phyloP scores from a whole-genome alignment of 2,113 vertebrate species.

The Cebidichthys violaceus region DNA sequence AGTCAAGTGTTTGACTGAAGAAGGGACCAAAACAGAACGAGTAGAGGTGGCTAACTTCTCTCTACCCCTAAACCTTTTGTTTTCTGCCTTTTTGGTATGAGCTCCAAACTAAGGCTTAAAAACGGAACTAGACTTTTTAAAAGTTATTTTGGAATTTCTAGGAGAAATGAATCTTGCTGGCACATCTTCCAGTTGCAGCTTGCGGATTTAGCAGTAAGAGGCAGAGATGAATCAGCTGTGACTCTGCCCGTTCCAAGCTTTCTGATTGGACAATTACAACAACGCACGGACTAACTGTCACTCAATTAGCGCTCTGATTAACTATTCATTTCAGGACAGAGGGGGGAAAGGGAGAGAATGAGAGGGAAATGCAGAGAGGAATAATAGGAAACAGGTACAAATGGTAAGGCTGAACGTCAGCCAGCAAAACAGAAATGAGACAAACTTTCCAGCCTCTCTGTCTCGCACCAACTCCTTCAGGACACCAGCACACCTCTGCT shows the following conservation, averaged over 20 bases:
- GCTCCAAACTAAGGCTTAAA: constrained; percentile 14
- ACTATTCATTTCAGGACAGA: constrained; percentile 68
- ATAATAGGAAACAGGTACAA: constrained; percentile 68
- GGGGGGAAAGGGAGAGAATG: constrained; percentile 14
- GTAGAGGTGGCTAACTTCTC: constrained; percentile 5
- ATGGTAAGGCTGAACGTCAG: constrained; percentile 61
- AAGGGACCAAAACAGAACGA: background rate
- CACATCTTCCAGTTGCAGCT: constrained; percentile 73
- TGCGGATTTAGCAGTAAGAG: constrained; percentile 74
- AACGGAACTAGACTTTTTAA: constrained; percentile 47
- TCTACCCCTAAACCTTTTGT: background rate
- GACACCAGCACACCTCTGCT: constrained; percentile 59
- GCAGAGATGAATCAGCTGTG: constrained; percentile 80
- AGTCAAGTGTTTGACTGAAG: background rate
- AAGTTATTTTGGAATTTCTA: constrained; percentile 56
- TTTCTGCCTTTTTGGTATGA: background rate
- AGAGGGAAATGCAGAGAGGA: constrained; percentile 3
- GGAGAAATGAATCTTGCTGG: constrained; percentile 66
- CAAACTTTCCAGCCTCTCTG: constrained; percentile 37
- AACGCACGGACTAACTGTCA: constrained; percentile 72
- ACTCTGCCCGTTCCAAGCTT: constrained; percentile 77
- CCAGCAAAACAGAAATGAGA: constrained; percentile 59
- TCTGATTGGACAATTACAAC: constrained; percentile 83
- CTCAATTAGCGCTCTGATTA: constrained; percentile 80
- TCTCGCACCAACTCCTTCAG: constrained; percentile 42